Conservation (phyloP, 1,140 invertebrate genomes). For the Dolichoris vasculosae region DNA sequence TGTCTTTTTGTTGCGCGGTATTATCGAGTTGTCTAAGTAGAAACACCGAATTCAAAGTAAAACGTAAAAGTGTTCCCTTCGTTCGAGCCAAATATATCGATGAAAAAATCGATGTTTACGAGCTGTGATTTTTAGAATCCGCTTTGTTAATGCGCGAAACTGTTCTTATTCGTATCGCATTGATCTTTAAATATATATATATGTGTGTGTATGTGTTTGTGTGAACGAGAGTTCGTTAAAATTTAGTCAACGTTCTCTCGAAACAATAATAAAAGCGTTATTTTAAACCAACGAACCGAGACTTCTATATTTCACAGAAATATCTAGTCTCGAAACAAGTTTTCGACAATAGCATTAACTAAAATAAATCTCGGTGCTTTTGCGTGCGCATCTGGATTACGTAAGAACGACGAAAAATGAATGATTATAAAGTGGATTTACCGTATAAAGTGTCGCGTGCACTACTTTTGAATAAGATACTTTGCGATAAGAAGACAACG, state of each 20-base stretch:
- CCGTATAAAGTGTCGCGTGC: neutral
- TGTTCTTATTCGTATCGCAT: too few relatives aligned
- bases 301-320: neutral
- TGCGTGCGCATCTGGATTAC: constrained; percentile 8
- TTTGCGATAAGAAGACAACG: neutral
- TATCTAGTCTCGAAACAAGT: neutral
- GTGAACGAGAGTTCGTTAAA: too few relatives aligned
- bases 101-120: too few relatives aligned
- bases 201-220: too few relatives aligned
- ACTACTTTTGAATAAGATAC: constrained; percentile 1
- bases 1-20: neutral
- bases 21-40: neutral
- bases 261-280: neutral
- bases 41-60: neutral
- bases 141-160: too few relatives aligned
- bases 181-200: too few relatives aligned
- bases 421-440: constrained; percentile 39
- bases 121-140: too few relatives aligned
- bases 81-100: too few relatives aligned
- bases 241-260: too few relatives aligned
- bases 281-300: neutral
- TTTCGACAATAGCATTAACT: neutral
- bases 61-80: neutral
- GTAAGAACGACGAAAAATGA: constrained; percentile 16
- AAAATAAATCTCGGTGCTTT: constrained; percentile 2